Evolutionary conservation across 2,888 invertebrate genomes (phyloP), one percentile per base, ranked within the genome.

Genomic region (Vesta saturnalis): DNA sequence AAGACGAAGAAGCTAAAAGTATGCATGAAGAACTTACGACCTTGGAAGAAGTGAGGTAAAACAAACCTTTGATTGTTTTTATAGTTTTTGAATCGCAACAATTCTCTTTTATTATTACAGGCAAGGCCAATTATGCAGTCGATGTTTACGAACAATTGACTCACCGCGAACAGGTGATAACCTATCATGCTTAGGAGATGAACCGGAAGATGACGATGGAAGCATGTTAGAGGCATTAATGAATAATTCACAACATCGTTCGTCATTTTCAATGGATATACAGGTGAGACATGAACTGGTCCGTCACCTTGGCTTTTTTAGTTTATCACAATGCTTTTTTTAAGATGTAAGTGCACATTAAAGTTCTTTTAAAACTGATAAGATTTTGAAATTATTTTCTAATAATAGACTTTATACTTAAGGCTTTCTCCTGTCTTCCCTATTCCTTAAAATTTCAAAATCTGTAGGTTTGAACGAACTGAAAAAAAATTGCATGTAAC

Each of bases 21-120:
- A 89, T 93, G 84, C 94, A 94, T 76, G 94, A 94, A 78, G 94
- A 94, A 83, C 89, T 94, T 77, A 91, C 90, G 62, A 91, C 93
- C 73, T 87, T 94, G 75, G 94, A 94, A 81, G 94, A 94, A 92
- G 93, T 94, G 75, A 89, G 94, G 93, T 93, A 85, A 82, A n/a
- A n/a, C n/a, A n/a, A n/a, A n/a, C n/a, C n/a, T n/a, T n/a, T n/a
- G n/a, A n/a, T n/a, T n/a, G n/a, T n/a, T n/a, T n/a, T n/a, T n/a
- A n/a, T n/a, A n/a, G 82, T 46, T 12, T 18, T 39, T n/a, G 3
- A 39, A n/a, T 39, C 8, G 18, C 16, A 49, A 60, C 52, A 14
- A 57, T 49, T 22, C 12, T 46, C 55, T 49, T 62, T 70, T 19
- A 60, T 67, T 66, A 72, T 80, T 80, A 2, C 84, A 94, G 94